These are phyloP conservation scores for Chiloscyllium punctatum DNA, from an alignment of 2,797 vertebrate species.

Conservation along the genomic window DNA sequence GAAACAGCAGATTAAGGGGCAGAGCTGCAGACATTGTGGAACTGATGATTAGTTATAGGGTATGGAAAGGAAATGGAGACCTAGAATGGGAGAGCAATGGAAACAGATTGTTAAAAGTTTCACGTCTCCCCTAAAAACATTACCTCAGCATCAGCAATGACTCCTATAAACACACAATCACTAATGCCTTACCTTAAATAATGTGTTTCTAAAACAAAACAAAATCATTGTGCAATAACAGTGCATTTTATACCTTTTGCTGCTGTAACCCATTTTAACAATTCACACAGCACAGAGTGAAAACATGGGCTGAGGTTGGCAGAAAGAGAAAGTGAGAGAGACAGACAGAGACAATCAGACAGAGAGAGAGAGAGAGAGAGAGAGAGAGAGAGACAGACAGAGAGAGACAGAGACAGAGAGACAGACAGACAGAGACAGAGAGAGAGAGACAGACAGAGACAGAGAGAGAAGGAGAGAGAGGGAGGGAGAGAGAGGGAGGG, in stretches of 20 bases:
- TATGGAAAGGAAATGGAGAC: background rate
- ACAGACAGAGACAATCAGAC: no score
- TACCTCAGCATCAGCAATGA: background rate
- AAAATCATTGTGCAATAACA: background rate
- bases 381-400: no score
- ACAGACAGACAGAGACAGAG: no score
- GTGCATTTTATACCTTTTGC: background rate
- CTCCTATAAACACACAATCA: background rate
- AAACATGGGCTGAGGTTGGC: no score
- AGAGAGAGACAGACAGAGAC: no score
- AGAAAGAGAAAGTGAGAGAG: no score
- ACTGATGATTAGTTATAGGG: background rate
- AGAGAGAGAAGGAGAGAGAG: no score
- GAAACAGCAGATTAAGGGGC: background rate
- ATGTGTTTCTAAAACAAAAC: background rate
- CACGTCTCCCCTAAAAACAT: background rate
- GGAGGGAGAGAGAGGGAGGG: no score
- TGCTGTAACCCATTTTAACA: background rate
- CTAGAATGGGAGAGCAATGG: background rate
- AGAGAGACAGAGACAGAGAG: no score
- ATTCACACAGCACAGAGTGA: background rate
- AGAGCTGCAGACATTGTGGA: background rate
- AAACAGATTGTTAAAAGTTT: background rate
- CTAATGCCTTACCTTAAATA: background rate
- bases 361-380: no score